Conservation (phyloP, 2,888 invertebrate genomes). For the Elmis aenea region DNA sequence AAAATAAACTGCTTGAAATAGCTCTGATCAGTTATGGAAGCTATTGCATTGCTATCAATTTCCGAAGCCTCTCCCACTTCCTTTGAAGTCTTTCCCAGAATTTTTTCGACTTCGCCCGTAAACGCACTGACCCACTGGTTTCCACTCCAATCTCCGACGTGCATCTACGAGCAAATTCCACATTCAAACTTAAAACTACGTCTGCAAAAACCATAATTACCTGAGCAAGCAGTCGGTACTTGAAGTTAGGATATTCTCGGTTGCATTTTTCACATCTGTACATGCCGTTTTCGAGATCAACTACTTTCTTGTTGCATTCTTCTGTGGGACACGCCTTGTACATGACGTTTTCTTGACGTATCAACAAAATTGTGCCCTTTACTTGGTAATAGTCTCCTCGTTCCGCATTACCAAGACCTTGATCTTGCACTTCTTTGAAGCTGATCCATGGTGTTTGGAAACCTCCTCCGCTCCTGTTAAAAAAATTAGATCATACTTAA, state of each 20-base stretch:
- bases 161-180: slow-evolving; percentile 60
- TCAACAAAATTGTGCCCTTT: slow-evolving; percentile 72
- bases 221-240: slow-evolving; percentile 74
- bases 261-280: slow-evolving; percentile 96
- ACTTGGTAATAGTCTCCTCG: slow-evolving; percentile 77
- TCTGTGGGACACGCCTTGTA: slow-evolving; percentile 89
- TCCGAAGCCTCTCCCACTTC: slow-evolving; percentile 75
- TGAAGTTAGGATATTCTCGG: slow-evolving; percentile 76
- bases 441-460: slow-evolving; percentile 62
- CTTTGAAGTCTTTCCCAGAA: slow-evolving; percentile 66
- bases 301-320: slow-evolving; percentile 91
- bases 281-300: slow-evolving; percentile 81
- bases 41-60: slow-evolving; percentile 60
- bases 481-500: no score
- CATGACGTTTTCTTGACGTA: slow-evolving; percentile 76
- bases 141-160: slow-evolving; percentile 81
- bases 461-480: slow-evolving; percentile 23
- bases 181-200: no score
- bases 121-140: slow-evolving; percentile 91
- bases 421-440: slow-evolving; percentile 67
- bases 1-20: slow-evolving; percentile 78
- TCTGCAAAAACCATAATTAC: slow-evolving; percentile 53
- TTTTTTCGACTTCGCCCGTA: slow-evolving; percentile 72
- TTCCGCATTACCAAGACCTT: slow-evolving; percentile 67
- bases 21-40: slow-evolving; percentile 65